Conservation (phyloP, 2,888 invertebrate species). For the Dynastes maya region DNA sequence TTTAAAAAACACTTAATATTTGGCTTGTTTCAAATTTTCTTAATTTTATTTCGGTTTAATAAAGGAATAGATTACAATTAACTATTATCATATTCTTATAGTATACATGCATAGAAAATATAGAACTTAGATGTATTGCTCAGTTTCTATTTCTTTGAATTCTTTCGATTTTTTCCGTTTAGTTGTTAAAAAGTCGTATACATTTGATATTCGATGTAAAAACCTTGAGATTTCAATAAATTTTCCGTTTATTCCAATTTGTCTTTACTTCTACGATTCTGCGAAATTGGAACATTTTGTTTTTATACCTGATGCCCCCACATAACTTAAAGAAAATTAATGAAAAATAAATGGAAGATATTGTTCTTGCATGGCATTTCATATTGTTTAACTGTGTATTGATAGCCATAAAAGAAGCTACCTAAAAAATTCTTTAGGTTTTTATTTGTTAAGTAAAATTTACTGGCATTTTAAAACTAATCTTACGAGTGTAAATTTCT, state of each 20-base stretch:
- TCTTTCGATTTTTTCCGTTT: background rate
- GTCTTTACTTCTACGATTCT: background rate
- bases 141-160: slow-evolving; percentile 33
- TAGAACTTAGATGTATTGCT: slow-evolving; percentile 28
- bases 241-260: slow-evolving; percentile 10
- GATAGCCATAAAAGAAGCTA: too few species aligned
- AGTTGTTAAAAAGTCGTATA: slow-evolving; percentile 9
- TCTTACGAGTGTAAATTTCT: too few species aligned
- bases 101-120: slow-evolving; percentile 35
- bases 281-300: too few species aligned
- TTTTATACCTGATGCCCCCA: background rate
- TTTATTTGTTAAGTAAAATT: too few species aligned
- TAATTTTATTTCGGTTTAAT: slow-evolving; percentile 48
- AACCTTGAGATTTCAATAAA: slow-evolving; percentile 18
- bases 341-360: too few species aligned
- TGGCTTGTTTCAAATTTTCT: slow-evolving; percentile 50
- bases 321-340: too few species aligned
- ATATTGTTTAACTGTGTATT: too few species aligned
- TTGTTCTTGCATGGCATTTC: too few species aligned
- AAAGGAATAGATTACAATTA: slow-evolving; percentile 49
- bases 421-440: too few species aligned
- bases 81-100: slow-evolving; percentile 39
- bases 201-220: background rate
- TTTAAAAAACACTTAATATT: slow-evolving; percentile 32
- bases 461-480: too few species aligned